Evolutionary conservation across 2,113 vertebrate species (phyloP), one percentile per base, ranked within the genome.

Genomic region (Sinocyclocheilus anophthalmus): DNA sequence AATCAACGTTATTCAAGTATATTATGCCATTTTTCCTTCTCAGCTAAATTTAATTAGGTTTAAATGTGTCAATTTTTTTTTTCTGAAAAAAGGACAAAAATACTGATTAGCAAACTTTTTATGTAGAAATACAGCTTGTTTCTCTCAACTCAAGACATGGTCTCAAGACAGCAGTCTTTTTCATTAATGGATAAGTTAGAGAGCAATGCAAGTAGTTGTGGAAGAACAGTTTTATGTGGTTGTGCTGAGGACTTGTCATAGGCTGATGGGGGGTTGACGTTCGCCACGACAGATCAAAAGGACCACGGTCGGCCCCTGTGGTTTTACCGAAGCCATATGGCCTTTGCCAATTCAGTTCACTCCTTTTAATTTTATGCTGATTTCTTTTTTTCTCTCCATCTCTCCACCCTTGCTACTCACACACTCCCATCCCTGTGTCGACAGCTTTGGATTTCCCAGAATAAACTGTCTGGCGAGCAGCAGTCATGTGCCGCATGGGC

Each of bases 381-480:
- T 84, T 87, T 81, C 55, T 80, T 81, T 80, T 67, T 83, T 14
- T 45, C 37, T 80, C 89, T 87, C 91, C 76, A 16, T 45, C 37
- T 80, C 89, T 87, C 91, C 79, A 57, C 90, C 91, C 91, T 88
- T 24, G 1, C 86, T 88, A 90, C 57, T 77, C 88, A 63, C 87
- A 85, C 63, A 45, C 69, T 88, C 85, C 88, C 90, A 89, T 79
- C 67, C 57, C 87, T 91, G 87, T 86, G 88, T 89, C 84, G 6
- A 7, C 89, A 91, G 87, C 87, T 90, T 92, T 72, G 83, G 89
- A 90, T 87, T 91, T 92, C 93, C 92, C 85, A 92, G 92, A 94
- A 94, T 92, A 92, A 93, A 91, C 89, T 73, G 50, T 91, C 93
- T 93, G 65, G 45, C n/a, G 33, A 84, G 78, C 89, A 89, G 84